These are phyloP conservation scores for Indicator maculatus DNA, from an alignment of 2,113 vertebrate species.

Conservation along the genomic window DNA sequence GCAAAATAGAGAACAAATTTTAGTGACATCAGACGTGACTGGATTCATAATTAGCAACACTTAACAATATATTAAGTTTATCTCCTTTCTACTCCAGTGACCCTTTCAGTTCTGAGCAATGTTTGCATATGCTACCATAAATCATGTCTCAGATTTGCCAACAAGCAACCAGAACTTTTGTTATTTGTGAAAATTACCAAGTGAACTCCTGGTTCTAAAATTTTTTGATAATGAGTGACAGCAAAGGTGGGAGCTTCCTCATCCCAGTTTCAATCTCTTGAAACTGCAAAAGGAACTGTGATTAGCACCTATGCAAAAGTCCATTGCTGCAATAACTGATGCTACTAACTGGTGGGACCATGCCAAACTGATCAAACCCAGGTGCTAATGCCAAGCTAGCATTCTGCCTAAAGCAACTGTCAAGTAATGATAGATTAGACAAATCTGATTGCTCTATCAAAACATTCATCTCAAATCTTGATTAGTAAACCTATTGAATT, in stretches of 20 bases:
- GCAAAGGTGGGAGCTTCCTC: background rate
- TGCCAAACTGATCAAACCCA: constrained; percentile 69
- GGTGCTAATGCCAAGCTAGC: constrained; percentile 76
- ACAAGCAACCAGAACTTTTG: constrained; percentile 53
- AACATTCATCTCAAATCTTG: constrained; percentile 94
- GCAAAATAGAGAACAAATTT: constrained; percentile 74
- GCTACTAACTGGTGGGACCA: constrained; percentile 26
- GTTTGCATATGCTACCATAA: constrained; percentile 75
- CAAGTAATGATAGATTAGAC: constrained; percentile 86
- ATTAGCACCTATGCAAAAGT: background rate
- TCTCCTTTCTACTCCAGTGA: constrained; percentile 74
- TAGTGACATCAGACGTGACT: constrained; percentile 63
- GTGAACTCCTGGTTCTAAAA: constrained; percentile 62
- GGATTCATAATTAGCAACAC: constrained; percentile 80
- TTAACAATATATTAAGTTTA: constrained; percentile 78
- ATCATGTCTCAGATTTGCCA: constrained; percentile 80
- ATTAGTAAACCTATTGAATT: constrained; percentile 91
- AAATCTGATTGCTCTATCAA: constrained; percentile 92
- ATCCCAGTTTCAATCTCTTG: constrained; percentile 1
- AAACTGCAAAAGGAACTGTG: constrained; percentile 2
- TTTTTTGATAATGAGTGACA: background rate
- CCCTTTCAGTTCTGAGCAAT: constrained; percentile 69
- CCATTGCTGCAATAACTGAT: background rate
- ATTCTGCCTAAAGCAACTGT: constrained; percentile 84
- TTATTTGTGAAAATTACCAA: constrained; percentile 67